phyloP scores from a whole-genome alignment of 2,113 vertebrate genomes.

The Paraplagusia blochii region DNA sequence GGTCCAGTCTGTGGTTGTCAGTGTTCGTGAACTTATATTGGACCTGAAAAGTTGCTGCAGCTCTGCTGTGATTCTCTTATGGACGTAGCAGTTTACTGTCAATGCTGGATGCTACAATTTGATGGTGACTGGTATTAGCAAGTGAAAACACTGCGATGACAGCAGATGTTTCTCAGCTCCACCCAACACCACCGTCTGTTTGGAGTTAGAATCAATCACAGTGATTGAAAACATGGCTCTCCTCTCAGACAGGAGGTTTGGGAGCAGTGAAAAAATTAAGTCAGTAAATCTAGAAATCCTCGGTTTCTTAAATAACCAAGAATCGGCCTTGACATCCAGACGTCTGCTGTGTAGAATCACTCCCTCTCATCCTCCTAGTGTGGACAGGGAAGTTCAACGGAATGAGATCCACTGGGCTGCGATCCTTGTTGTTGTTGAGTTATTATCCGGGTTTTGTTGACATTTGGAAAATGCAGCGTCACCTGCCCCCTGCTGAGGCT shows the following conservation, averaged over 20 bases:
- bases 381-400: not conserved
- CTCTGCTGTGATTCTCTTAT: too few relatives aligned
- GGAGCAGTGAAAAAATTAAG: not conserved
- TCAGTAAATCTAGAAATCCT: not conserved
- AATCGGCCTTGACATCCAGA: not conserved
- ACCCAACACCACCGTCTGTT: not conserved
- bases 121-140: too few relatives aligned
- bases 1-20: too few relatives aligned
- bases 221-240: not conserved
- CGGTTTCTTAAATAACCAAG: not conserved
- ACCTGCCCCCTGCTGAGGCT: not conserved
- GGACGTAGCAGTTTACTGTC: too few relatives aligned
- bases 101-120: too few relatives aligned
- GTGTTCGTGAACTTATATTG: too few relatives aligned
- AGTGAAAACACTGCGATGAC: not conserved
- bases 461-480: not conserved
- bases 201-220: not conserved
- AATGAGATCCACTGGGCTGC: not conserved
- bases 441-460: conserved; percentile 1
- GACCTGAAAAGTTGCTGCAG: too few relatives aligned
- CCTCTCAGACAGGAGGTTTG: not conserved
- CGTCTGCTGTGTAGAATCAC: not conserved
- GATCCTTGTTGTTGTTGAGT: conserved; percentile 12
- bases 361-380: not conserved
- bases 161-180: not conserved